These are phyloP conservation scores for Chloroclystis v-ata DNA, from an alignment of 2,888 invertebrate species.

Conservation along the genomic window DNA sequence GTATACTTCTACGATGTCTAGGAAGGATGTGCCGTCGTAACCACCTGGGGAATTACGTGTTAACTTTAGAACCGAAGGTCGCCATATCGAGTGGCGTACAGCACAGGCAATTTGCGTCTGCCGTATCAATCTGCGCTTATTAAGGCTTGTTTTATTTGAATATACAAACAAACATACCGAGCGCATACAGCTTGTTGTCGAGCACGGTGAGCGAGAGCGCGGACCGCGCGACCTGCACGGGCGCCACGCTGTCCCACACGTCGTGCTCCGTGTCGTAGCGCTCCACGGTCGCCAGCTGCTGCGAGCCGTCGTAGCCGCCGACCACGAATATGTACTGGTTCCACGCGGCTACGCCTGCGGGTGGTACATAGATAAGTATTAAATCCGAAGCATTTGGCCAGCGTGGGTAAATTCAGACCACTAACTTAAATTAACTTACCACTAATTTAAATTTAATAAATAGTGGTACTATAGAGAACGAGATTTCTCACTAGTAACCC, in stretches of 20 bases:
- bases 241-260: conserved; percentile 86
- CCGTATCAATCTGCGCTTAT: too few species aligned
- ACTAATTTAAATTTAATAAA: too few species aligned
- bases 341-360: conserved; percentile 86
- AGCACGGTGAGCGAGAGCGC: conserved; percentile 92
- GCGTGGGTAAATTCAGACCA: too few species aligned
- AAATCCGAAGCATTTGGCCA: too few species aligned
- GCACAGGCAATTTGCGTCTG: too few species aligned
- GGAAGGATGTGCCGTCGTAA: conserved; percentile 91
- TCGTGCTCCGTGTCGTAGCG: conserved; percentile 90
- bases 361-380: not conserved
- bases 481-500: too few species aligned
- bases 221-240: conserved; percentile 89
- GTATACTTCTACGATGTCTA: conserved; percentile 92
- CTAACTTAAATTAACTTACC: too few species aligned
- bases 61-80: too few species aligned
- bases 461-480: too few species aligned
- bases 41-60: conserved; percentile 91
- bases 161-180: conserved; percentile 78
- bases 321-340: conserved; percentile 94
- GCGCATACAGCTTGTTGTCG: conserved; percentile 91
- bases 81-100: too few species aligned
- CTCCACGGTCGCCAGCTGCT: conserved; percentile 90
- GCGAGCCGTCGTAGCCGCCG: conserved; percentile 93
- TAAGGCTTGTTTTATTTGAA: conserved; percentile 2